Conservation (phyloP, 2,888 invertebrate species). For the Elegia similella region DNA sequence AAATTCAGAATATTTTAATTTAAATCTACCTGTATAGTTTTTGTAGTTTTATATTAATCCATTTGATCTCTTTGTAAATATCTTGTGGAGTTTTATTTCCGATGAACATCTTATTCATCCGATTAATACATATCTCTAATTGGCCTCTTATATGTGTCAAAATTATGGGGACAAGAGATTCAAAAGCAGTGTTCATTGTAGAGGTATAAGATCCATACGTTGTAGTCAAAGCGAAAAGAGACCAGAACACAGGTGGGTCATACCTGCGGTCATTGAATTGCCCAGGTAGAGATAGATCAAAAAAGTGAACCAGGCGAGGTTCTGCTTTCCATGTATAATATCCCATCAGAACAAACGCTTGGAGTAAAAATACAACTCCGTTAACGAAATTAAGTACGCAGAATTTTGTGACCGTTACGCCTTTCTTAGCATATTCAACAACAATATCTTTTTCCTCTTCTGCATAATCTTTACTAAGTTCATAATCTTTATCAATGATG, state of each 20-base stretch:
- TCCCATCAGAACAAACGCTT: conserved; percentile 46
- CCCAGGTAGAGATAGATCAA: conserved; percentile 48
- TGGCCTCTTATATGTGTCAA: conserved; percentile 61
- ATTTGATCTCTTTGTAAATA: conserved; percentile 40
- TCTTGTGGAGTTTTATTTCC: conserved; percentile 31
- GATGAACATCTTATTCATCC: conserved; percentile 41
- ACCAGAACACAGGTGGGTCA: conserved; percentile 30
- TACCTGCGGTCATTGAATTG: conserved; percentile 44
- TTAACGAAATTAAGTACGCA: conserved; percentile 44
- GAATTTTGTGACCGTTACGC: conserved; percentile 42
- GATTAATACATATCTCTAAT: conserved; percentile 47
- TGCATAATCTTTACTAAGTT: conserved; percentile 32
- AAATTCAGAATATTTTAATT: no score
- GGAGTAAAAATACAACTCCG: conserved; percentile 45
- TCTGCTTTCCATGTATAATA: conserved; percentile 40
- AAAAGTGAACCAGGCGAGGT: conserved; percentile 45
- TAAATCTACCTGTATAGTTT: conserved; percentile 55
- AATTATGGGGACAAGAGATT: conserved; percentile 63
- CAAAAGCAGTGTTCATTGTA: conserved; percentile 54
- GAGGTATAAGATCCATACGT: conserved; percentile 43
- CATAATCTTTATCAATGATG: conserved; percentile 48
- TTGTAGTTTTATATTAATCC: conserved; percentile 50
- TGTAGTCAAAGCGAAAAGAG: conserved; percentile 33
- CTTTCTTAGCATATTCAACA: conserved; percentile 38
- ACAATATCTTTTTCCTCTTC: conserved; percentile 44